These are phyloP conservation scores for Excalfactoria chinensis DNA, from an alignment of 2,113 vertebrate species.

Conservation along the genomic window DNA sequence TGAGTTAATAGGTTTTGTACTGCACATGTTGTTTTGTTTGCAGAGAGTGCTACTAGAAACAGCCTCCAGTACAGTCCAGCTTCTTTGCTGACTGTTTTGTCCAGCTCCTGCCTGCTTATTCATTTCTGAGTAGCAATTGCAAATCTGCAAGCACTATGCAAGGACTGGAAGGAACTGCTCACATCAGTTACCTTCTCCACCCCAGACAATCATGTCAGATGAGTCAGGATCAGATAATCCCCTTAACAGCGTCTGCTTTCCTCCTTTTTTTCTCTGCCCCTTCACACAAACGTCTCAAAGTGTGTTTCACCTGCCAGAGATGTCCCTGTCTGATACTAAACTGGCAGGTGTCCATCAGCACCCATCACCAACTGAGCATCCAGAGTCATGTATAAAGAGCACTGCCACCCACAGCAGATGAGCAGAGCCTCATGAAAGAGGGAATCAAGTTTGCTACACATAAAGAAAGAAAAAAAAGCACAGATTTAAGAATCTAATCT, in stretches of 20 bases:
- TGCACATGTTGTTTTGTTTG: slow-evolving; percentile 62
- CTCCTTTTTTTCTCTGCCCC: background rate
- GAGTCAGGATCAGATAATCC: background rate
- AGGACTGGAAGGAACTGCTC: background rate
- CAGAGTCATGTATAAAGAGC: background rate
- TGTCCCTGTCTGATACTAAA: accelerated
- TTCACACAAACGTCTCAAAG: background rate
- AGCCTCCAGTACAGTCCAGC: background rate
- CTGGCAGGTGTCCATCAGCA: background rate
- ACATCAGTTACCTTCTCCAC: background rate
- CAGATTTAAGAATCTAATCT: background rate
- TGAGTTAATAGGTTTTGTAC: slow-evolving; percentile 50
- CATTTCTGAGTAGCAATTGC: background rate
- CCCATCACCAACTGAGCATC: background rate
- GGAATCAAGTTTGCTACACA: background rate
- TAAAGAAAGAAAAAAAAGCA: background rate
- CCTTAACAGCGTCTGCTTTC: background rate
- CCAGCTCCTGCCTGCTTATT: slow-evolving; percentile 8
- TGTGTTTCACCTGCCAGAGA: background rate
- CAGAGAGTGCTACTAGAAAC: slow-evolving; percentile 44
- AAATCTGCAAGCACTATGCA: background rate
- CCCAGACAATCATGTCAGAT: background rate
- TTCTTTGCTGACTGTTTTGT: slow-evolving; percentile 19
- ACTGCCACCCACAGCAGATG: background rate
- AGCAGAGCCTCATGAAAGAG: background rate